Evolutionary conservation across 2,888 invertebrate genomes (phyloP).

Genomic region (Pandemis cinnamomeana): DNA sequence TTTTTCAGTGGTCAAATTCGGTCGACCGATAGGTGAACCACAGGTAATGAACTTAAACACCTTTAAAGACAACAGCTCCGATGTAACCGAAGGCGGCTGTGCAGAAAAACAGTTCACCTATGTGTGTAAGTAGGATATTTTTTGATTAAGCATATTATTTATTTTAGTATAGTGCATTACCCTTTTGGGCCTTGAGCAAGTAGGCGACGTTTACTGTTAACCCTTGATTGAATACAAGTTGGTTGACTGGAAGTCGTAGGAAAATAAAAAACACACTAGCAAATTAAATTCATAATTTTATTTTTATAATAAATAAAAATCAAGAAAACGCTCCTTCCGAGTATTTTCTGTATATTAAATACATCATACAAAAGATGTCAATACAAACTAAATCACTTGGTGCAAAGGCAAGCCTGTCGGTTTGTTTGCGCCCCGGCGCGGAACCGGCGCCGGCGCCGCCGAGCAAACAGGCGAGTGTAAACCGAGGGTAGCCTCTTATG

Average conservation of each 20-base stretch:
- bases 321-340: slow-evolving; percentile 80
- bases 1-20: too few species aligned
- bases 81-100: too few species aligned
- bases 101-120: too few species aligned
- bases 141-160: too few species aligned
- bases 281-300: slow-evolving; percentile 85
- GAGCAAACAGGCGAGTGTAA: slow-evolving; percentile 76
- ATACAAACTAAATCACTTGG: slow-evolving; percentile 85
- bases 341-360: slow-evolving; percentile 82
- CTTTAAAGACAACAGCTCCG: too few species aligned
- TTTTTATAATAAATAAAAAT: slow-evolving; percentile 84
- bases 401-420: slow-evolving; percentile 84
- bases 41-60: too few species aligned
- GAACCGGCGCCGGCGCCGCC: slow-evolving; percentile 57
- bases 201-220: too few species aligned
- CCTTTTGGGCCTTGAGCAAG: too few species aligned
- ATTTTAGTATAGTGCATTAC: too few species aligned
- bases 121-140: too few species aligned
- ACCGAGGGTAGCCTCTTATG: slow-evolving; percentile 80
- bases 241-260: neutral
- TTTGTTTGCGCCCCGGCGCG: slow-evolving; percentile 65
- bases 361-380: slow-evolving; percentile 84
- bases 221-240: too few species aligned
- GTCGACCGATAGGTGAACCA: too few species aligned
- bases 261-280: slow-evolving; percentile 69